Base-by-base conservation (phyloP, 2,797 vertebrate genomes). In the Tinamus major region DNA sequence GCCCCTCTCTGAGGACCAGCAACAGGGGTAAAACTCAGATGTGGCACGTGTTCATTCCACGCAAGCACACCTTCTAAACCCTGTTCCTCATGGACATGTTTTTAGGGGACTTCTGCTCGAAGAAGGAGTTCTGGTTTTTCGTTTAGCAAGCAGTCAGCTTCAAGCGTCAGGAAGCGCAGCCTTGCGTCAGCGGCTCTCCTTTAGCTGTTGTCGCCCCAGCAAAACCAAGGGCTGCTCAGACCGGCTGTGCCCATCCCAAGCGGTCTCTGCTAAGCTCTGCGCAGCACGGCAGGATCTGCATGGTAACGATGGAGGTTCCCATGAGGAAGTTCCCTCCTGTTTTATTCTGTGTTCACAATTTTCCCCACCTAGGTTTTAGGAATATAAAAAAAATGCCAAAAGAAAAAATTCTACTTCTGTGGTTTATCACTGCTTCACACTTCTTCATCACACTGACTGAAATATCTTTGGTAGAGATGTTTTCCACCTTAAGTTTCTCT, bases 71-170 rank as follows among this genome's bases (percentile, higher is more conserved):
- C 64, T 84, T 12, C 8, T 9, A 78, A 53, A 48, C 21, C 24
- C 48, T 6, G 13, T 42, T 19, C 16, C 33, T 56, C 39, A 79
- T 10, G 65, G 39, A 76, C 0, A 1, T 1, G 0, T 29, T 79
- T 62, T 78, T 69, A 37, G 4, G 23, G 49, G 49, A 46, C 27
- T 74, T 72, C 53, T 89, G 18, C 72, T 81, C 77, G 48, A 53
- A 81, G 17, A 10, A 91, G 0, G 13, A 77, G 13, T 77, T 49
- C 19, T 0, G 1, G 4, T 48, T 82, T 89, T 79, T 90, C 8
- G 59, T 42, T 81, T 56, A 63, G 10, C 19, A 64, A 63, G 4
- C 17, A 69, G 51, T 29, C 20, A 49, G 39, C 85, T 87, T 44
- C 17, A 58, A 78, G 26, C 39, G 82, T 42, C 27, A 85, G 49